Percentiles rank a stretch among this genome's conserved stretches.
These are phyloP conservation scores for Papilio polytes DNA, from an alignment of 1,140 invertebrate genomes.

Conservation along the genomic window DNA sequence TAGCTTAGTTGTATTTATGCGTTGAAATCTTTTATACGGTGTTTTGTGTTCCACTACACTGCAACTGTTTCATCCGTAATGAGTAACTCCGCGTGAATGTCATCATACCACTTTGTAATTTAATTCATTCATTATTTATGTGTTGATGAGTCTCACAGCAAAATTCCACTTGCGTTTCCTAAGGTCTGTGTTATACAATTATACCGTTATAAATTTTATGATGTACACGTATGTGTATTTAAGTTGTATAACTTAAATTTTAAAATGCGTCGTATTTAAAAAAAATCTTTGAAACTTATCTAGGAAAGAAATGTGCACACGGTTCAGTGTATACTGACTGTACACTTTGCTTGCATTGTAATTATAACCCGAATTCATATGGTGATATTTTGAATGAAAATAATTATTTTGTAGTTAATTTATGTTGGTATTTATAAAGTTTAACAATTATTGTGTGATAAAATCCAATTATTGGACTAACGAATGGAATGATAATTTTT, in stretches of 20 bases:
- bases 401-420: too few relatives aligned
- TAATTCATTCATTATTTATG: constrained; percentile 28
- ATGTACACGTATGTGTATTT: not conserved
- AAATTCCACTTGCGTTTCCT: constrained; percentile 24
- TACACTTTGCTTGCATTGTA: too few relatives aligned
- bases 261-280: not conserved
- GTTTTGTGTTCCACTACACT: too few relatives aligned
- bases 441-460: not conserved
- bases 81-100: too few relatives aligned
- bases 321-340: too few relatives aligned
- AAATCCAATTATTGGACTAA: not conserved
- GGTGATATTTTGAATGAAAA: too few relatives aligned
- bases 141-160: constrained; percentile 23
- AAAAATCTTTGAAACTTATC: too few relatives aligned
- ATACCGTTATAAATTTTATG: constrained; percentile 2
- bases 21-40: too few relatives aligned
- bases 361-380: too few relatives aligned
- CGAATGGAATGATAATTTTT: not conserved
- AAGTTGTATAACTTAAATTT: not conserved
- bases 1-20: too few relatives aligned
- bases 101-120: not conserved
- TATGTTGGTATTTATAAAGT: not conserved
- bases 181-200: constrained; percentile 22
- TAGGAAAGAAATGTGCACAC: too few relatives aligned
- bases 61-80: too few relatives aligned